phyloP scores from a whole-genome alignment of 2,113 vertebrate genomes.

The Tor tambroides region DNA sequence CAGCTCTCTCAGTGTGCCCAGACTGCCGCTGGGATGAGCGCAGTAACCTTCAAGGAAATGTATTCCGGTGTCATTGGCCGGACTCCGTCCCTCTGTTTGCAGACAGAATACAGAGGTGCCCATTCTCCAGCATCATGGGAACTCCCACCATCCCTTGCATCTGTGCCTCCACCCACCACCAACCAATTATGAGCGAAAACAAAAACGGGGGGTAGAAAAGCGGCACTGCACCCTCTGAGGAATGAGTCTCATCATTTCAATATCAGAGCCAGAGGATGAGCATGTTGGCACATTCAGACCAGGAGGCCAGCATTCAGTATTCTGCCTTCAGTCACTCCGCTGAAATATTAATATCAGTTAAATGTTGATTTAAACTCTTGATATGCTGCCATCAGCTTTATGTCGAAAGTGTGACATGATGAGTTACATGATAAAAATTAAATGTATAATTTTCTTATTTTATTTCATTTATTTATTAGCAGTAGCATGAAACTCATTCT shows the following conservation, averaged over 20 bases:
- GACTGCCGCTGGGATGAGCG: slow-evolving; percentile 25
- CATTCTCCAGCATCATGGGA: background rate
- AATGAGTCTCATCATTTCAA: background rate
- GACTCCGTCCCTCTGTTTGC: background rate
- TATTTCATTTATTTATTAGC: background rate
- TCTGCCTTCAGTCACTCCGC: background rate
- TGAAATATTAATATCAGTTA: slow-evolving; percentile 23
- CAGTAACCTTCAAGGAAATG: slow-evolving; percentile 53
- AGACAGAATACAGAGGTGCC: slow-evolving; percentile 10
- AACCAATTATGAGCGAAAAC: slow-evolving; percentile 42
- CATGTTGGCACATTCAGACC: slow-evolving; percentile 21
- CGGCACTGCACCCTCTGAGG: slow-evolving; percentile 10
- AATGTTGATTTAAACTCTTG: slow-evolving; percentile 22
- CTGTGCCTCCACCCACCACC: slow-evolving; percentile 26
- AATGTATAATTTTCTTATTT: background rate
- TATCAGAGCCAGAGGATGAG: background rate
- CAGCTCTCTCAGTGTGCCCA: slow-evolving; percentile 36
- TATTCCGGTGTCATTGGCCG: slow-evolving; percentile 31
- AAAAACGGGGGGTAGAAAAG: background rate
- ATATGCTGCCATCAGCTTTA: background rate
- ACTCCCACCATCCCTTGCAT: slow-evolving; percentile 25
- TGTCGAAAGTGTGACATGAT: background rate
- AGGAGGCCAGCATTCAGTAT: slow-evolving; percentile 22
- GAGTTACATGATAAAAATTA: background rate
- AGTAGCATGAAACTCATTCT: background rate